A percentile compares a stretch with the other conserved stretches of the same genome.
Conservation (phyloP, 2,113 vertebrate species). For the Vombatus ursinus region DNA sequence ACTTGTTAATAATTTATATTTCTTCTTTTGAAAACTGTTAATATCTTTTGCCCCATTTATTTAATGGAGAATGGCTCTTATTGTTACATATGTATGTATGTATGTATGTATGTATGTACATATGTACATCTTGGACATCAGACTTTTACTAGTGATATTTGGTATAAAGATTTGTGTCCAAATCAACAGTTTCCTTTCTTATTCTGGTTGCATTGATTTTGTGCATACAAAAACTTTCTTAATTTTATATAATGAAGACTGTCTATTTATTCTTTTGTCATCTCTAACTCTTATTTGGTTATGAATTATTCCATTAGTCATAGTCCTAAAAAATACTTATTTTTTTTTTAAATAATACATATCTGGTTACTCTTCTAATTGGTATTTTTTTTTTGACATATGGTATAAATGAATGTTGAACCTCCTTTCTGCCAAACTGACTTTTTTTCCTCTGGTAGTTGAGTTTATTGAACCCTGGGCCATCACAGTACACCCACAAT, state of each 20-base stretch:
- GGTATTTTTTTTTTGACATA: background rate
- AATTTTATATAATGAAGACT: background rate
- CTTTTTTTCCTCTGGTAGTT: background rate
- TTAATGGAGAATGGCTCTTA: background rate
- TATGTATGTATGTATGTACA: background rate
- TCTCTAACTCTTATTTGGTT: background rate
- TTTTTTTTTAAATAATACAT: background rate
- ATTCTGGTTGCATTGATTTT: background rate
- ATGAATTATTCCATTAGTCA: background rate
- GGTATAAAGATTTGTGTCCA: background rate
- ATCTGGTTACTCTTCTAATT: background rate
- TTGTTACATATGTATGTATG: background rate
- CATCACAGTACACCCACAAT: background rate
- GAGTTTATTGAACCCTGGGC: background rate
- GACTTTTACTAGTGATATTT: background rate
- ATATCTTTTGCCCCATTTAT: background rate
- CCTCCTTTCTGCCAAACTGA: background rate
- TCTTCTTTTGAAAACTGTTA: background rate
- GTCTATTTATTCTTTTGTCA: background rate
- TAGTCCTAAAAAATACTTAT: background rate
- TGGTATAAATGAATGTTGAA: background rate
- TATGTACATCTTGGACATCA: background rate
- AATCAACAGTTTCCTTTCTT: background rate
- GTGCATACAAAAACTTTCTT: background rate
- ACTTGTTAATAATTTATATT: background rate